Evolutionary conservation across 2,797 vertebrate genomes (phyloP).

Genomic region (Enteromius viviparus): DNA sequence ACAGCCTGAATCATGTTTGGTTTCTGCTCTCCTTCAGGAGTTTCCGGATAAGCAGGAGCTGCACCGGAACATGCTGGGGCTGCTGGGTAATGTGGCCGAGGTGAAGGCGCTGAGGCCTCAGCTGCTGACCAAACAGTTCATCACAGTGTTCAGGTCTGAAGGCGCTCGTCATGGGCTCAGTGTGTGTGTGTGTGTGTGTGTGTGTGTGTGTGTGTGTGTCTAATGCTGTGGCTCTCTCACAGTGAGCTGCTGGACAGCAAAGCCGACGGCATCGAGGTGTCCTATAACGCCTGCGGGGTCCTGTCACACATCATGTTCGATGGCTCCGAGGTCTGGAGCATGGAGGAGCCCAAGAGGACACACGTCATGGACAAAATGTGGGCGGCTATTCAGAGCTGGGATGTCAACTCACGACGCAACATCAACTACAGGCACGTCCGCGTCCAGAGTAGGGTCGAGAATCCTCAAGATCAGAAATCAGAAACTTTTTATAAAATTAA

Average conservation of each 20-base stretch:
- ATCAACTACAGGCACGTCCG: slow-evolving; percentile 91
- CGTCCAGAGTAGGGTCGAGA: background rate
- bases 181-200: too few species aligned
- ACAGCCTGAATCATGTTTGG: background rate
- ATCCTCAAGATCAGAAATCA: too few species aligned
- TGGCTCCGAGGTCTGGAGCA: slow-evolving; percentile 88
- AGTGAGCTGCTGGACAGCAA: slow-evolving; percentile 96
- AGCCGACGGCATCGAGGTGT: slow-evolving; percentile 97
- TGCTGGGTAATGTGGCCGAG: slow-evolving; percentile 95
- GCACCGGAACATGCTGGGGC: slow-evolving; percentile 96
- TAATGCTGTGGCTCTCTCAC: background rate
- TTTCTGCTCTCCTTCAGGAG: slow-evolving; percentile 74
- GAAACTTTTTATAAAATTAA: background rate
- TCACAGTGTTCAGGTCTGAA: slow-evolving; percentile 92
- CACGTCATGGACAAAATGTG: slow-evolving; percentile 94
- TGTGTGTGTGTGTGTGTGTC: background rate
- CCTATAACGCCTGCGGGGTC: slow-evolving; percentile 96
- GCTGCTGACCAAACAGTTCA: slow-evolving; percentile 95
- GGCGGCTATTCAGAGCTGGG: slow-evolving; percentile 75
- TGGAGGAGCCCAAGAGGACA: slow-evolving; percentile 86
- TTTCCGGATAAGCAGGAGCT: slow-evolving; percentile 98
- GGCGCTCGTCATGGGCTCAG: background rate
- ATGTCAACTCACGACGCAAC: slow-evolving; percentile 91
- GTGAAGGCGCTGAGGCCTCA: slow-evolving; percentile 91
- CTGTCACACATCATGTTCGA: slow-evolving; percentile 99